Evolutionary conservation across 2,113 vertebrate species (phyloP).

Genomic region (Charina bottae): DNA sequence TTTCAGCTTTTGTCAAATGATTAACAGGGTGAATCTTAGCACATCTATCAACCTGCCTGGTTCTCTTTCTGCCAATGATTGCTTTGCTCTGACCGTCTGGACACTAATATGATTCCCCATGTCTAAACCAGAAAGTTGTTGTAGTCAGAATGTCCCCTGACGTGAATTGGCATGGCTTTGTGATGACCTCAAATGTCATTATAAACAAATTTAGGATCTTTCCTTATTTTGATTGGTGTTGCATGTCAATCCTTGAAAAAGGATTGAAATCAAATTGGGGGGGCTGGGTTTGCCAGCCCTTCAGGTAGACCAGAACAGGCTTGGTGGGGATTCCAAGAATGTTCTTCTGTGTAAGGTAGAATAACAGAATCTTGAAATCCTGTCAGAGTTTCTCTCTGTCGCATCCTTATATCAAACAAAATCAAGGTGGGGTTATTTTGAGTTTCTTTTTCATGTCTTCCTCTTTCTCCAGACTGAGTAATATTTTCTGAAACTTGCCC

Average conservation of each 20-base stretch:
- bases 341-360: background rate
- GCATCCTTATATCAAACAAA: background rate
- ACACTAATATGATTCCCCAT: background rate
- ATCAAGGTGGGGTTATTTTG: background rate
- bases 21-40: conserved; percentile 21
- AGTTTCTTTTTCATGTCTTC: background rate
- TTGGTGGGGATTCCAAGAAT: background rate
- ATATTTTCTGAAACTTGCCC: background rate
- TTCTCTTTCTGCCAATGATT: background rate
- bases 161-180: background rate
- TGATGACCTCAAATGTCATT: background rate
- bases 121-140: background rate
- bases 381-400: background rate
- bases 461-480: background rate
- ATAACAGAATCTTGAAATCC: background rate
- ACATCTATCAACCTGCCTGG: background rate
- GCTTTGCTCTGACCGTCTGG: background rate
- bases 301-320: background rate
- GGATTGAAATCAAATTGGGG: background rate
- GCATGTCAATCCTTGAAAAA: background rate
- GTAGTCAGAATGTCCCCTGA: background rate
- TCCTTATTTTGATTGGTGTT: background rate
- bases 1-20: conserved; percentile 8
- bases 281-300: background rate
- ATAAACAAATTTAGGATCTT: background rate